phyloP scores from a whole-genome alignment of 2,888 invertebrate species.

The Drosophila imparisetae region DNA sequence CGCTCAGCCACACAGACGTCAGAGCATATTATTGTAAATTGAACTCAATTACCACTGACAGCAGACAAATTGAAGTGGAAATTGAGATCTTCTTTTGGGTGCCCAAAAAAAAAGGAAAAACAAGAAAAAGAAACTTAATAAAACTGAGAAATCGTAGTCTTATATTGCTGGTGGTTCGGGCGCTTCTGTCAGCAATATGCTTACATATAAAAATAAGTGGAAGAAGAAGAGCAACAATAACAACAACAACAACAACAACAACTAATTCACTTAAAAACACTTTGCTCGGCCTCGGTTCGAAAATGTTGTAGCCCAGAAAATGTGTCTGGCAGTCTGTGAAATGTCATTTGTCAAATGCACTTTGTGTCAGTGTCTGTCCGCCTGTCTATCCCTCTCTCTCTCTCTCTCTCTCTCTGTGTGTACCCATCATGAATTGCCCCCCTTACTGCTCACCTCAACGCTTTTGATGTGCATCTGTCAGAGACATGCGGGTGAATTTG shows the following conservation, averaged over 20 bases:
- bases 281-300: constrained; percentile 63
- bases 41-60: constrained; percentile 84
- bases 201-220: constrained; percentile 1
- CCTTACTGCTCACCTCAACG: constrained; percentile 17
- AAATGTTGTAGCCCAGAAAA: constrained; percentile 54
- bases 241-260: constrained; percentile 36
- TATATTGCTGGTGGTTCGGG: constrained; percentile 4
- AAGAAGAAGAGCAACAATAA: constrained; percentile 26
- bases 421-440: constrained; percentile 28
- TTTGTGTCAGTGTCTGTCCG: constrained; percentile 67
- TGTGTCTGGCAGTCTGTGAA: constrained; percentile 81
- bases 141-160: constrained; percentile 65
- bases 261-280: constrained; percentile 78
- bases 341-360: constrained; percentile 83
- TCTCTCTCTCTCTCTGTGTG: neutral
- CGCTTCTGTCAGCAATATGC: constrained; percentile 18
- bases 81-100: constrained; percentile 82
- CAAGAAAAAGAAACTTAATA: constrained; percentile 52
- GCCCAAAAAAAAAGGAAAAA: neutral
- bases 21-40: constrained; percentile 82
- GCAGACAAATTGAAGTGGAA: constrained; percentile 84
- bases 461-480: constrained; percentile 74
- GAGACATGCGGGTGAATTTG: constrained; percentile 74
- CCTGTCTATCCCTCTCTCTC: constrained; percentile 2
- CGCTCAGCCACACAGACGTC: constrained; percentile 76